Evolutionary conservation across 1,140 invertebrate species (phyloP).

Genomic region (Leptinotarsa texana): DNA sequence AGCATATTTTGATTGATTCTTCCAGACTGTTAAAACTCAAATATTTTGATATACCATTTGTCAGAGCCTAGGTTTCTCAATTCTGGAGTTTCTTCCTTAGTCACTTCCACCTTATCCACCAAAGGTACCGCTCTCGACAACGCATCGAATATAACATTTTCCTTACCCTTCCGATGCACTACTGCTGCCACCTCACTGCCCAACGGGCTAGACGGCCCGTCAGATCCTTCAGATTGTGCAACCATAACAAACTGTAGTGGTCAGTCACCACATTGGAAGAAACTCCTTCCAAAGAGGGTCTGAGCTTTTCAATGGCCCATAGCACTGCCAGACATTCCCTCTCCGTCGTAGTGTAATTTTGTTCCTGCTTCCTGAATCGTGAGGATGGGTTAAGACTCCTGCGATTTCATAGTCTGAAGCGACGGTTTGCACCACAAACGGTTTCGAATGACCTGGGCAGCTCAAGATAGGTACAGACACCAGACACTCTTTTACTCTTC

Average conservation of each 20-base stretch:
- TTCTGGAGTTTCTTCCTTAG: too few relatives aligned
- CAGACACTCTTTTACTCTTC: conserved; percentile 29
- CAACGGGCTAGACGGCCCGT: conserved; percentile 27
- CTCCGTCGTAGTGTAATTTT: conserved; percentile 49
- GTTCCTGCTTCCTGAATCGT: conserved; percentile 44
- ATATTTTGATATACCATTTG: too few relatives aligned
- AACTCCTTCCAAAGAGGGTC: too few relatives aligned
- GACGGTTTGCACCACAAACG: conserved; percentile 45
- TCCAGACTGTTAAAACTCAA: too few relatives aligned
- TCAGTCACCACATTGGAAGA: background rate
- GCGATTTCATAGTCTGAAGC: conserved; percentile 40
- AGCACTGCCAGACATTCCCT: too few relatives aligned
- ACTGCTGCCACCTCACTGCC: conserved; percentile 12
- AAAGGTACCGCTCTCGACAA: conserved; percentile 10
- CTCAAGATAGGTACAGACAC: conserved; percentile 30
- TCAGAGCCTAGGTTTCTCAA: too few relatives aligned
- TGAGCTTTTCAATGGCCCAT: too few relatives aligned
- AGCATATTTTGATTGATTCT: too few relatives aligned
- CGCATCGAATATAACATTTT: conserved; percentile 26
- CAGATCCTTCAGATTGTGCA: conserved; percentile 49
- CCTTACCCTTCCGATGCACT: conserved; percentile 9
- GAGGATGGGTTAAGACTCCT: conserved; percentile 37
- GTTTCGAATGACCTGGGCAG: conserved; percentile 41
- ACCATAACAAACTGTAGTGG: conserved; percentile 52
- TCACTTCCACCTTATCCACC: too few relatives aligned